A percentile compares a stretch with the other conserved stretches of the same genome.
These are phyloP conservation scores for Dicycla oo DNA, from an alignment of 2,888 invertebrate species.

Conservation along the genomic window DNA sequence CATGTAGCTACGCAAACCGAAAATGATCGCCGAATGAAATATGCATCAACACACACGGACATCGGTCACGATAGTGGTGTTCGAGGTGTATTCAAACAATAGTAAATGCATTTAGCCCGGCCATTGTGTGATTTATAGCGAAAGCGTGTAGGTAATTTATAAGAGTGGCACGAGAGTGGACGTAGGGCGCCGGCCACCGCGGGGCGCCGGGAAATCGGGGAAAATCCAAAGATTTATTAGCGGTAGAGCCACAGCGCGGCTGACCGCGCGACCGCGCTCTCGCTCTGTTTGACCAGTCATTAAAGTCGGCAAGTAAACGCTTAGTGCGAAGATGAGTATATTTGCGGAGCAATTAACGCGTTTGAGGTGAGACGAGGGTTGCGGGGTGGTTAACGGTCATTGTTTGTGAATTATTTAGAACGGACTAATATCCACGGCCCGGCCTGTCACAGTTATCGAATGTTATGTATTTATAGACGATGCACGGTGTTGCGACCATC, in stretches of 20 bases:
- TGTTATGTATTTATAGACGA: constrained; percentile 58
- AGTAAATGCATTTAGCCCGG: constrained; percentile 88
- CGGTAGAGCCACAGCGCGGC: constrained; percentile 80
- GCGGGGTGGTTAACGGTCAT: constrained; percentile 75
- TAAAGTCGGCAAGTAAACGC: constrained; percentile 88
- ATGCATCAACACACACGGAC: constrained; percentile 73
- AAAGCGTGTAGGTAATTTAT: constrained; percentile 90
- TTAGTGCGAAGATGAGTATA: constrained; percentile 89
- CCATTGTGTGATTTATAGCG: constrained; percentile 89
- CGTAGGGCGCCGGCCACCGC: constrained; percentile 77
- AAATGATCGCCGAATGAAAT: constrained; percentile 76
- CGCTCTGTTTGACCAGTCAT: constrained; percentile 88
- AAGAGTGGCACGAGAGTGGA: constrained; percentile 85
- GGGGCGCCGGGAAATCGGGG: constrained; percentile 88
- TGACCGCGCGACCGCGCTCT: constrained; percentile 80
- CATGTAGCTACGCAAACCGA: constrained; percentile 68
- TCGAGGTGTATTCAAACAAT: constrained; percentile 88
- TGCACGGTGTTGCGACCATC: constrained; percentile 68
- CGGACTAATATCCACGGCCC: constrained; percentile 53
- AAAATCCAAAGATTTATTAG: constrained; percentile 89
- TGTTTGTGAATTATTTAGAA: constrained; percentile 81
- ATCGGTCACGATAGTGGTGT: constrained; percentile 76
- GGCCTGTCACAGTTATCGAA: constrained; percentile 57
- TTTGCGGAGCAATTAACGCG: constrained; percentile 89
- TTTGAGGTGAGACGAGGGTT: constrained; percentile 88